phyloP scores from a whole-genome alignment of 2,888 invertebrate genomes.

The Pemphredon lugubris region DNA sequence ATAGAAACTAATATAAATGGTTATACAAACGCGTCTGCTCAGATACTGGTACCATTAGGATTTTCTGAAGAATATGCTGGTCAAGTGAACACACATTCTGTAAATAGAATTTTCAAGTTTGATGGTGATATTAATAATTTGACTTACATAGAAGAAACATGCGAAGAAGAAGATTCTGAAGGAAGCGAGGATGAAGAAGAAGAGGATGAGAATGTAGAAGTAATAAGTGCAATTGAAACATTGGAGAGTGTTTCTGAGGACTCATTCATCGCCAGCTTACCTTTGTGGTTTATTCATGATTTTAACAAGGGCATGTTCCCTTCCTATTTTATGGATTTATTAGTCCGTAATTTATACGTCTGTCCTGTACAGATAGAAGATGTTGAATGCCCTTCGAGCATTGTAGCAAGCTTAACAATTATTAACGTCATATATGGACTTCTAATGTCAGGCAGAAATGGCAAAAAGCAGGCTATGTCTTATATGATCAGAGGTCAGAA shows the following conservation, averaged over 20 bases:
- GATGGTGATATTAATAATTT: slow-evolving; percentile 61
- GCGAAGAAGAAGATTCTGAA: slow-evolving; percentile 38
- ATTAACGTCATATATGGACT: slow-evolving; percentile 84
- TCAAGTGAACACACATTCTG: slow-evolving; percentile 19
- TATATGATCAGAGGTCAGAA: slow-evolving; percentile 73
- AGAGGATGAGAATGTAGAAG: slow-evolving; percentile 60
- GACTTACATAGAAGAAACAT: slow-evolving; percentile 40
- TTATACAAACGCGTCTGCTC: slow-evolving; percentile 84
- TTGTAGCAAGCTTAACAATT: slow-evolving; percentile 84
- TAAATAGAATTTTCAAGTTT: slow-evolving; percentile 63
- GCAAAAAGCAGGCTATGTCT: slow-evolving; percentile 59
- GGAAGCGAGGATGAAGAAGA: slow-evolving; percentile 64
- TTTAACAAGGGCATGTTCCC: slow-evolving; percentile 85
- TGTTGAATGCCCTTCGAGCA: slow-evolving; percentile 84
- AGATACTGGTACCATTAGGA: slow-evolving; percentile 84
- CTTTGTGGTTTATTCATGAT: slow-evolving; percentile 85
- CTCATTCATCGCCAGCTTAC: slow-evolving; percentile 52
- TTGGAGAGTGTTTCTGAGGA: slow-evolving; percentile 11
- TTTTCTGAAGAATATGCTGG: slow-evolving; percentile 60
- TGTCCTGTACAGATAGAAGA: slow-evolving; percentile 89
- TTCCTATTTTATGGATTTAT: slow-evolving; percentile 86
- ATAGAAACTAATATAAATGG: slow-evolving; percentile 86
- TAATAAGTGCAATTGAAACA: slow-evolving; percentile 6
- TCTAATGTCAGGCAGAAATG: slow-evolving; percentile 63
- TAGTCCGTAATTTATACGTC: slow-evolving; percentile 85